Base-by-base conservation (phyloP, 1,140 invertebrate genomes). In the Danaus melanippus region DNA sequence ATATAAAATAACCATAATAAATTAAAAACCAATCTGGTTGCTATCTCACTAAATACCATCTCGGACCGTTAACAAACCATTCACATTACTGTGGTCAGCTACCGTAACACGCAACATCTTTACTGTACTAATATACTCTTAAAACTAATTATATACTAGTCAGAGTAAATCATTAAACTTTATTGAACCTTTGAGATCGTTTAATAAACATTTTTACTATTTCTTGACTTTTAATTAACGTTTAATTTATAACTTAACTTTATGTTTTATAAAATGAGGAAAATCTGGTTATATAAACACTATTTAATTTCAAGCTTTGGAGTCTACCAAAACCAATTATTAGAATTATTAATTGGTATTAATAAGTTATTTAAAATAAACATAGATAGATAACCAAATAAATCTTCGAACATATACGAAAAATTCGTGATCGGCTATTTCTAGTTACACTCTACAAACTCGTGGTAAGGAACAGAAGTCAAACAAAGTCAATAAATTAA, bases 11-110 rank as follows among this genome's bases (percentile, higher is more conserved):
- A 32, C 21, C 21, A 32, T 46, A 47, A 47, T 17, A 51, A 45
- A 53, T 60, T 54, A 60, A 60, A 54, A 54, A 53, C 41, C 52
- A 54, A 53, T 60, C 49, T 58, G 21, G 45, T 47, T 46, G 11
- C 57, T 62, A 69, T 63, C 51, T 56, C 57, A 63, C 53, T 58
- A 61, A 60, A 60, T 61, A 61, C 58, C 57, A 43, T 56, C 45
- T 54, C 50, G 50, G 49, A 46, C 53, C 47, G 47, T 41, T 42
- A 60, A 50, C 46, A 60, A 50, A 54, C 58, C 52, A 50, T 54
- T 53, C 51, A 40, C 51, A 32, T 60, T 60, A 50, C 50, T 54
- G 51, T 47, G 58, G 47, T 54, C 45, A 44, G 58, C 58, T 60
- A 50, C 58, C 47, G 58, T 50, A 43, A 39, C 58, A 60, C 51